These are phyloP conservation scores for Larimichthys crocea DNA, from an alignment of 2,113 vertebrate species.

Conservation along the genomic window DNA sequence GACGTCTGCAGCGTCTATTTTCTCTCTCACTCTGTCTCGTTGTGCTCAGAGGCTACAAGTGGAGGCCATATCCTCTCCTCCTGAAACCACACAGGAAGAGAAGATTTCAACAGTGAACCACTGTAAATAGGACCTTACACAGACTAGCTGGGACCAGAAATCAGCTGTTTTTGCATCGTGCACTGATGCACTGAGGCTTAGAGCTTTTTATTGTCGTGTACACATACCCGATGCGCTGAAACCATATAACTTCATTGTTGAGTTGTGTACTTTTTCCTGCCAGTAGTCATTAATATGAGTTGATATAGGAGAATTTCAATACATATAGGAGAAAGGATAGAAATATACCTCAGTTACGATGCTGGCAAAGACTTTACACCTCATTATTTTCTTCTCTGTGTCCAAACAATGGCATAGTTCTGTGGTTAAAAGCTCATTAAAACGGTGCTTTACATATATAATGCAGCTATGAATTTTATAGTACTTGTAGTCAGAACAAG, in stretches of 20 bases:
- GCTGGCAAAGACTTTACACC: conserved; percentile 2
- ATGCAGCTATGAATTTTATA: neutral
- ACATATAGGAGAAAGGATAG: neutral
- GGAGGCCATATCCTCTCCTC: conserved; percentile 32
- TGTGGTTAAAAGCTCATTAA: conserved; percentile 3
- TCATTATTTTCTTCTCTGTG: neutral
- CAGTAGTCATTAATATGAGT: conserved; percentile 15
- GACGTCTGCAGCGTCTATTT: conserved; percentile 42
- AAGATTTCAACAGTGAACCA: conserved; percentile 32
- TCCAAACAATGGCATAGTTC: neutral
- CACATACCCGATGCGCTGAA: neutral
- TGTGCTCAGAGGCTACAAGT: conserved; percentile 20
- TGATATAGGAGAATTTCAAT: neutral
- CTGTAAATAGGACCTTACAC: conserved; percentile 36
- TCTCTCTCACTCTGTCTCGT: conserved; percentile 5
- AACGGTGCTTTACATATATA: neutral
- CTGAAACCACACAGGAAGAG: conserved; percentile 54
- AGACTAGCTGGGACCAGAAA: conserved; percentile 40
- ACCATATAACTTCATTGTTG: neutral
- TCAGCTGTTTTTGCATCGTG: conserved; percentile 9
- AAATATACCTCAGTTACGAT: neutral
- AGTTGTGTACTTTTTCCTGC: conserved; percentile 18
- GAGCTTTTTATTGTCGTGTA: neutral
- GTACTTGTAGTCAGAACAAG: neutral
- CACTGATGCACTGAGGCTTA: conserved; percentile 3